Evolutionary conservation across 2,113 vertebrate genomes (phyloP).

Genomic region (Albula goreensis): DNA sequence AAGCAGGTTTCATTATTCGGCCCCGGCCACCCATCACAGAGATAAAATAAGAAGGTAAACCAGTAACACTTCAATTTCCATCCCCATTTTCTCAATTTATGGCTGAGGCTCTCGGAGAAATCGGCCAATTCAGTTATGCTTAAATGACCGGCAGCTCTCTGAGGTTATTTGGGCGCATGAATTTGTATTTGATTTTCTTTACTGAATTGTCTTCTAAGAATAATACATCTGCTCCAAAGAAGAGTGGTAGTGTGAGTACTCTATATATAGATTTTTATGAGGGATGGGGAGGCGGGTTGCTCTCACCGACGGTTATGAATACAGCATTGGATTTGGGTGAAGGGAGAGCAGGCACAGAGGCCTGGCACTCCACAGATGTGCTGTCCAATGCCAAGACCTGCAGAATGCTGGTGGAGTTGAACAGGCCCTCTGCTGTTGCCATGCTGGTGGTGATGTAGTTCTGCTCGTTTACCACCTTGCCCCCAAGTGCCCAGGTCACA

Average conservation of each 20-base stretch:
- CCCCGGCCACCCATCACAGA: no score
- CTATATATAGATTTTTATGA: neutral
- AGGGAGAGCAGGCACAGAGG: slow-evolving; percentile 65
- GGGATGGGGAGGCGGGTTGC: neutral
- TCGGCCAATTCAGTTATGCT: no score
- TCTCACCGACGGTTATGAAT: slow-evolving; percentile 68
- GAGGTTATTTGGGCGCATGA: no score
- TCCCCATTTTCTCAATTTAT: neutral
- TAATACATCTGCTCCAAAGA: no score
- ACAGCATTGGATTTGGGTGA: slow-evolving; percentile 61
- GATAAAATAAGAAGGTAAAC: no score
- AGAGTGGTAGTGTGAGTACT: no score
- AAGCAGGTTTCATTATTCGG: no score
- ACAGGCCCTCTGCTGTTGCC: slow-evolving; percentile 50
- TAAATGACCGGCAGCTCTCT: no score
- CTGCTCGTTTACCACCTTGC: slow-evolving; percentile 48
- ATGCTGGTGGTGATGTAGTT: slow-evolving; percentile 61
- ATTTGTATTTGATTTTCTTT: no score
- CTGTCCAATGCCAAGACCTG: slow-evolving; percentile 62
- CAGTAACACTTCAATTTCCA: no score
- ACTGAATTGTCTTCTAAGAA: no score
- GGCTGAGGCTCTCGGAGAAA: slow-evolving; percentile 36
- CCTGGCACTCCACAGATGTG: slow-evolving; percentile 75
- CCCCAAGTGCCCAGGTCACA: slow-evolving; percentile 73
- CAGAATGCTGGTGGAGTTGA: slow-evolving; percentile 69